Conservation (phyloP, 2,797 vertebrate species). For the Spinibarbus caldwelli region DNA sequence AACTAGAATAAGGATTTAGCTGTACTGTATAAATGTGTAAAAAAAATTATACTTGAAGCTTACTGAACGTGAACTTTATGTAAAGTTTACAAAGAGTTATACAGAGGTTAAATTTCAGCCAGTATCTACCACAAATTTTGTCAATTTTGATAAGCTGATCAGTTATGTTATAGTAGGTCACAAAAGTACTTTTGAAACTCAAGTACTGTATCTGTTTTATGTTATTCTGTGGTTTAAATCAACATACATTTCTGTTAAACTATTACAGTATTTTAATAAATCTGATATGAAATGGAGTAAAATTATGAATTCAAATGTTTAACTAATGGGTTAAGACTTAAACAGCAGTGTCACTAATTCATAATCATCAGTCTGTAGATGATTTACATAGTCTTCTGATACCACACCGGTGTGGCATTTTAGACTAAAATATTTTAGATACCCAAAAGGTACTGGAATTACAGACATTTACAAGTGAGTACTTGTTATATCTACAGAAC, state of each 20-base stretch:
- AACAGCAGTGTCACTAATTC: background rate
- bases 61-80: background rate
- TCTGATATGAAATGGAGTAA: background rate
- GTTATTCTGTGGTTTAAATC: background rate
- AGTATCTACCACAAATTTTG: background rate
- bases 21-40: background rate
- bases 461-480: conserved; percentile 2
- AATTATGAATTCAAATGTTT: background rate
- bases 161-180: background rate
- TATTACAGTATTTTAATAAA: background rate
- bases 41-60: background rate
- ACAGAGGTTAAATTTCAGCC: background rate
- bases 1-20: too few relatives aligned
- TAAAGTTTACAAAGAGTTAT: background rate
- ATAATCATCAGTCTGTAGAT: background rate
- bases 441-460: background rate
- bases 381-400: background rate
- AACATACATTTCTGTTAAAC: background rate
- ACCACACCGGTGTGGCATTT: background rate
- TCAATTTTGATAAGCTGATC: background rate
- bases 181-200: background rate
- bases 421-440: background rate
- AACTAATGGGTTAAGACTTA: background rate
- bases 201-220: background rate
- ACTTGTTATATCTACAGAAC: background rate